Evolutionary conservation across 2,888 invertebrate genomes (phyloP).

Genomic region (Yponomeuta plumbellus): DNA sequence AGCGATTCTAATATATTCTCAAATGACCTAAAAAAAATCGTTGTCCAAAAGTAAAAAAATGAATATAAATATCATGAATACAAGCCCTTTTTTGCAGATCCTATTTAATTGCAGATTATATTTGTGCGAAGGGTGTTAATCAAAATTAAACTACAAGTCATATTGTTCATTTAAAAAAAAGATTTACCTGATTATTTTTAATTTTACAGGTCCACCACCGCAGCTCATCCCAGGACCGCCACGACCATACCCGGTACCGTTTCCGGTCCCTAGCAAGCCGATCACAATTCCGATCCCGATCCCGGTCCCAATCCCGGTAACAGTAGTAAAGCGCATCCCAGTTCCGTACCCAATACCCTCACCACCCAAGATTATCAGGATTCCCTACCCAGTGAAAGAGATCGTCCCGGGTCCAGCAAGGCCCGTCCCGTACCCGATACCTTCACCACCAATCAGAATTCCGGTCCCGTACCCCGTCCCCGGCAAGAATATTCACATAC

Average conservation of each 20-base stretch:
- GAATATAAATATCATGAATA: too few relatives aligned
- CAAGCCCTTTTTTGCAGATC: too few relatives aligned
- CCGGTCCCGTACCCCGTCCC: conserved; percentile 13
- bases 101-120: too few relatives aligned
- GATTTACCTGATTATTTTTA: too few relatives aligned
- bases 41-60: too few relatives aligned
- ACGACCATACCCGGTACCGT: conserved; percentile 54
- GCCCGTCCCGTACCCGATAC: conserved; percentile 24
- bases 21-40: too few relatives aligned
- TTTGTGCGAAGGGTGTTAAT: too few relatives aligned
- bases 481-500: conserved; percentile 31
- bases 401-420: neutral
- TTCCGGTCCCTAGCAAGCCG: conserved; percentile 38
- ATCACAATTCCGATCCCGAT: conserved; percentile 33
- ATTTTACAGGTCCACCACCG: conserved; percentile 25
- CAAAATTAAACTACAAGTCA: too few relatives aligned
- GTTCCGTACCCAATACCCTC: conserved; percentile 31
- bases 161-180: too few relatives aligned
- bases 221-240: conserved; percentile 52
- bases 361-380: conserved; percentile 33
- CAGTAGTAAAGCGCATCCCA: conserved; percentile 26
- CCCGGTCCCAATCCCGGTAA: conserved; percentile 45
- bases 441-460: conserved; percentile 27
- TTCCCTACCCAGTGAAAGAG: conserved; percentile 30
- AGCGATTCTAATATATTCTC: too few relatives aligned